Evolutionary conservation across 2,888 invertebrate genomes (phyloP).

Genomic region (Chalcis sispes): DNA sequence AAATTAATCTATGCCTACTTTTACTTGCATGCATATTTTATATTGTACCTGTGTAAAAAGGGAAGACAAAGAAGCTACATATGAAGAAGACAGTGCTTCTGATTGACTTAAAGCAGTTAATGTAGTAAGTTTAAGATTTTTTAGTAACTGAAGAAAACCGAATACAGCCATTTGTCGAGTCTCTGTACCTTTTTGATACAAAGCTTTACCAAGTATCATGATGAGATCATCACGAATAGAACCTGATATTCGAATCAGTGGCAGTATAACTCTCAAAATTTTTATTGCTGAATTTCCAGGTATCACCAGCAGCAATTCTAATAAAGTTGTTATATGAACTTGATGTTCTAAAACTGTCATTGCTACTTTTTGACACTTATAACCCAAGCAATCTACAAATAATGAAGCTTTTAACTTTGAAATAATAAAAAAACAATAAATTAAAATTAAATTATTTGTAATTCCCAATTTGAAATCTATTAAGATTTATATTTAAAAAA

Average conservation of each 20-base stretch:
- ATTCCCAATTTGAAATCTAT: no score
- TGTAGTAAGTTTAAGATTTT: slow-evolving; percentile 81
- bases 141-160: slow-evolving; percentile 84
- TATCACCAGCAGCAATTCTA: slow-evolving; percentile 71
- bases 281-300: slow-evolving; percentile 77
- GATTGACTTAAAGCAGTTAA: slow-evolving; percentile 78
- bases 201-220: slow-evolving; percentile 84
- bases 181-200: slow-evolving; percentile 82
- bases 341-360: slow-evolving; percentile 72
- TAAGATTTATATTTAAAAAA: no score
- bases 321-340: slow-evolving; percentile 65
- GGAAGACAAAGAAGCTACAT: slow-evolving; percentile 66
- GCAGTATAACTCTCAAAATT: slow-evolving; percentile 82
- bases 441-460: no score
- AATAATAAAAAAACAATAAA: background rate
- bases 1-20: no score
- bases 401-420: background rate
- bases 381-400: slow-evolving; percentile 72
- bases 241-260: slow-evolving; percentile 82
- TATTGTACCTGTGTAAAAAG: slow-evolving; percentile 75
- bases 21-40: no score
- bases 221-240: slow-evolving; percentile 84
- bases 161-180: slow-evolving; percentile 84
- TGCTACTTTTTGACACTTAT: slow-evolving; percentile 71
- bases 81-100: slow-evolving; percentile 76